Evolutionary conservation across 2,797 vertebrate species (phyloP), one percentile per base, ranked within the genome.

Genomic region (Pterois miles): DNA sequence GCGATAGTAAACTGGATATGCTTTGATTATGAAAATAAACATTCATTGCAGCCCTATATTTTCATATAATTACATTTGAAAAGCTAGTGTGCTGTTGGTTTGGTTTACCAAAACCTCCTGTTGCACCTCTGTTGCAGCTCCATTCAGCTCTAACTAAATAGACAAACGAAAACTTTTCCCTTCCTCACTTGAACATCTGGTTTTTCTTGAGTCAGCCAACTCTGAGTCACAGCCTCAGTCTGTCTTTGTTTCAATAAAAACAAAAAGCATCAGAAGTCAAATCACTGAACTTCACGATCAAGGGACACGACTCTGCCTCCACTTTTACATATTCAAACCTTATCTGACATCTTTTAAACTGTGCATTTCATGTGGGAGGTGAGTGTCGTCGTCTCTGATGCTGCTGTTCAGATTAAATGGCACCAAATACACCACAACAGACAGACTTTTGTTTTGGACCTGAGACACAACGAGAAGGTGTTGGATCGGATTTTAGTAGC

Each of bases 361-460:
- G 85, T 86, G 58, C 48, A 33, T 85, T 84, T 89, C 68, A 82
- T 69, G 81, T 40, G 63, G 74, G 78, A 88, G 87, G 76, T 86
- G 68, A 92, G 78, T 78, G 29, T 64, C 22, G 69, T 63, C 78
- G 22, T 6, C 62, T 8, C 36, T 27, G 33, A 65, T 73, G 60
- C 72, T 72, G 81, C 70, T 76, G 71, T 84, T 88, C 22, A 68
- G 82, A 81, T 75, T 2, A 77, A 80, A 80, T 67, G 75, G 75
- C 80, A 89, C 93, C 93, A 93, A 93, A 94, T 85, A 76, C 18
- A 34, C 63, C 18, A 53, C 86, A 78, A 34, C 53, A 84, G 72
- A 38, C 5, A 20, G 76, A 80, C 89, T 75, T 57, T 2, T 0
- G 40, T 43, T 43, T 43, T 38, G 64, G 59, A 80, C 50, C 56